Conservation (phyloP, 2,888 invertebrate species). For the Mongoloraphidia duomilia region DNA sequence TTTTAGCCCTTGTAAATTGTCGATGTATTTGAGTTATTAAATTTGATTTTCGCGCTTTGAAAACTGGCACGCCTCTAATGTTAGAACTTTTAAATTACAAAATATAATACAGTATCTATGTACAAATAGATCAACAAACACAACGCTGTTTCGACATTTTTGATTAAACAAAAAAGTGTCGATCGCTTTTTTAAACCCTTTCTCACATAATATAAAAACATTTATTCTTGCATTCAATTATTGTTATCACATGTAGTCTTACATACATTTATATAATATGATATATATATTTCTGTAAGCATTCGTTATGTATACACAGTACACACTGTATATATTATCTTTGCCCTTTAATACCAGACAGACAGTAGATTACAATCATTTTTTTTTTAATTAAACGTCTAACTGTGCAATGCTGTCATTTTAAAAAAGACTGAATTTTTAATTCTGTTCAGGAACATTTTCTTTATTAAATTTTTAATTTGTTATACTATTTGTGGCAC, state of each 20-base stretch:
- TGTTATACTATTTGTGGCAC: slow-evolving; percentile 26
- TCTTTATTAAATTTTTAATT: slow-evolving; percentile 14
- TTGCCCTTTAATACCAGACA: slow-evolving; percentile 32
- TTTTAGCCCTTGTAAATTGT: no score
- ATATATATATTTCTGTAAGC: slow-evolving; percentile 22
- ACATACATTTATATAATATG: slow-evolving; percentile 46
- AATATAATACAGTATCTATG: no score
- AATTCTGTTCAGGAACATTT: slow-evolving; percentile 38
- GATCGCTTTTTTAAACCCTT: no score
- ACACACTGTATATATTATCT: slow-evolving; percentile 8
- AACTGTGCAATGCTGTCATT: slow-evolving; percentile 16
- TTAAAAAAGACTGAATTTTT: slow-evolving; percentile 19
- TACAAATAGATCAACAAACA: no score
- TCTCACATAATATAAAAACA: no score
- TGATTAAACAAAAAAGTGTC: no score
- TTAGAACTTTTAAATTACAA: no score
- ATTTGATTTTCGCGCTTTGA: no score
- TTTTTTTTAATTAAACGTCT: slow-evolving; percentile 12
- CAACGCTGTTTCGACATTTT: no score
- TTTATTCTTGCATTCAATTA: no score
- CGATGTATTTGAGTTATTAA: no score
- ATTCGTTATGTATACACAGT: slow-evolving; percentile 12
- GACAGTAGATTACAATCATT: slow-evolving; percentile 15
- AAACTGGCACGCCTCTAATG: no score
- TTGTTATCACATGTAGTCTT: slow-evolving; percentile 21